Base-by-base conservation (phyloP, 1,140 invertebrate species). In the Temnothorax curvispinosus region DNA sequence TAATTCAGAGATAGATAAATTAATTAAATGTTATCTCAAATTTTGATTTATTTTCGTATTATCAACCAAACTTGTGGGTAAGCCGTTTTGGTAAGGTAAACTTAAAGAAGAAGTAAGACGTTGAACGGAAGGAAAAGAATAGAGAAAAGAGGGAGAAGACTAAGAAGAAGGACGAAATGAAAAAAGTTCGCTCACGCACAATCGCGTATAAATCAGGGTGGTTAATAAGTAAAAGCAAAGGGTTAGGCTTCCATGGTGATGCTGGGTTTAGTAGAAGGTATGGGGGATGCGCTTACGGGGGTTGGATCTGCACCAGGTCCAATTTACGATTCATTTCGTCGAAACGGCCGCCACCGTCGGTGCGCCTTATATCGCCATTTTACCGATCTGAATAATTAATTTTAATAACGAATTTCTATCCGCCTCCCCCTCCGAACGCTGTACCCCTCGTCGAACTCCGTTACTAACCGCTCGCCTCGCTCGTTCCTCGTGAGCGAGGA, bases 351-450 rank as follows among this genome's bases (percentile, higher is more conserved):
- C 88, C 90, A 88, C 91, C 92, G 91, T 90, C 90, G 90, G 92
- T 91, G 87, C 90, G 87, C 91, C 92, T 92, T 94, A 94, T 93
- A 94, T 95, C 93, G 93, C 93, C 92, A 93, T 94, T 94, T 94
- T 93, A 92, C 92, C 92, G 93, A 94, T 94, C 91, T 94, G 94
- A 95, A 94, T 95, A 94, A 94, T 95, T 95, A 94, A 95, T 95
- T 95, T 94, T 94, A 94, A 94, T 94, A 95, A 94, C 92, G 93
- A 94, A 94, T 94, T 94, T 94, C 92, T 88, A 76, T 21, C 89
- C 87, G 64, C 87, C 91, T 86, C 75, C 78, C 90, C 89, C 90
- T 86, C 64, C 47, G 32, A 15, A 72, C 44, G 71, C 75, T 67
- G 21, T 85, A 72, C 77, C 76, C 89, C 85, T 74, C 58, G 84